A percentile compares a stretch with the other conserved stretches of the same genome.
Conservation (phyloP, 2,113 vertebrate genomes). For the Pipa parva region DNA sequence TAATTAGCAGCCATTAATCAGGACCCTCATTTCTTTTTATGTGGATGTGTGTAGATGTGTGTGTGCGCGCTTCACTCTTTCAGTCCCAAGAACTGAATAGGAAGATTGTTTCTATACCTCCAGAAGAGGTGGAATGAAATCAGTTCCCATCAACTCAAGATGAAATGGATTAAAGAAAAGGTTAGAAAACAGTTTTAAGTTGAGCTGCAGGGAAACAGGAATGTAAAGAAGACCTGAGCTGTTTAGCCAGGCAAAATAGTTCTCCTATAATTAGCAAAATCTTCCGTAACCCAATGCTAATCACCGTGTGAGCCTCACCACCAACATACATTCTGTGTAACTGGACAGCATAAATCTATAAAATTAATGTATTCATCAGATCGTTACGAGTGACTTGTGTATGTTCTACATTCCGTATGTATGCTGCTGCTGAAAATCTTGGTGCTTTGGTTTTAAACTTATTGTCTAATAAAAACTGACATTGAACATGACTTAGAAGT, state of each 20-base stretch:
- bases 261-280: constrained; percentile 81
- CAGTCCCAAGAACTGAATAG: constrained; percentile 75
- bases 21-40: constrained; percentile 71
- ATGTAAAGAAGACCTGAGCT: constrained; percentile 56
- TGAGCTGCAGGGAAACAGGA: constrained; percentile 48
- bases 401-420: background rate
- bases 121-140: constrained; percentile 81
- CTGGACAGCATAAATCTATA: constrained; percentile 48
- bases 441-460: too few species aligned
- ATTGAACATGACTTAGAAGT: too few species aligned
- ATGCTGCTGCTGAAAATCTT: too few species aligned
- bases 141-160: constrained; percentile 84
- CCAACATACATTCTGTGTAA: constrained; percentile 44
- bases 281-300: constrained; percentile 67
- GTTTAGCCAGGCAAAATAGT: constrained; percentile 63
- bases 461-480: too few species aligned
- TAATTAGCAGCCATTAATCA: constrained; percentile 99
- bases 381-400: constrained; percentile 29
- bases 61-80: constrained; percentile 58
- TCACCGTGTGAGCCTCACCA: constrained; percentile 63
- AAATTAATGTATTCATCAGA: constrained; percentile 38
- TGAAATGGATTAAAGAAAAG: constrained; percentile 78
- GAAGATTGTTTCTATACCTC: constrained; percentile 86
- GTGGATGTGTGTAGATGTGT: constrained; percentile 57
- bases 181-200: constrained; percentile 74